phyloP scores from a whole-genome alignment of 2,797 vertebrate species.

The Loris lydekkerianus region DNA sequence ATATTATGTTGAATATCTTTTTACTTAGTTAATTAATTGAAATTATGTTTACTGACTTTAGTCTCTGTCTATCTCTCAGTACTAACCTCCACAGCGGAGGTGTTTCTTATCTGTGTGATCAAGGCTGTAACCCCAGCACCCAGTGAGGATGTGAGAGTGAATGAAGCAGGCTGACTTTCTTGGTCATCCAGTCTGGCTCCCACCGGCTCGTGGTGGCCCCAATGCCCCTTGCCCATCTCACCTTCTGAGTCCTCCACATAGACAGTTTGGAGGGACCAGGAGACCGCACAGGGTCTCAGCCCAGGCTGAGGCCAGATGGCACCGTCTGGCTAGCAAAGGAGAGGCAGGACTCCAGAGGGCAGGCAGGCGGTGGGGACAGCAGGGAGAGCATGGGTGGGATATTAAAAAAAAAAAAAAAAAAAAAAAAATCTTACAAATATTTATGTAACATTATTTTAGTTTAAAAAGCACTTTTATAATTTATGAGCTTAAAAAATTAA shows the following conservation, averaged over 20 bases:
- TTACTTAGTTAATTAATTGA: background rate
- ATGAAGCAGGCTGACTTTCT: background rate
- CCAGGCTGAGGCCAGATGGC: background rate
- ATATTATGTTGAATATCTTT: background rate
- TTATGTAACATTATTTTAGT: background rate
- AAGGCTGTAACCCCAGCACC: background rate
- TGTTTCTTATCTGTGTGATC: background rate
- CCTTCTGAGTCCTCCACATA: background rate
- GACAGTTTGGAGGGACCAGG: background rate
- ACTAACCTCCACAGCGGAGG: background rate
- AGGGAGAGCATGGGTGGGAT: background rate
- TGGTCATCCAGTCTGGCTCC: background rate
- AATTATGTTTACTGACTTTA: background rate
- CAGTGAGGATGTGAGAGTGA: background rate
- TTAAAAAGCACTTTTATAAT: background rate
- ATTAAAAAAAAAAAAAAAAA: too few species aligned
- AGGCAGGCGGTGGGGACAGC: background rate
- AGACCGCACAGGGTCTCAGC: background rate
- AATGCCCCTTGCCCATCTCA: background rate
- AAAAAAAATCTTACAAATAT: background rate
- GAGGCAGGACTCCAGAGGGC: background rate
- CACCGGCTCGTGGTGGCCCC: accelerated
- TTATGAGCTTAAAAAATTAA: slow-evolving; percentile 6
- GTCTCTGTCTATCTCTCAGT: background rate
- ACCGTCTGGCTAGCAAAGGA: background rate